Conservation (phyloP, 2,888 invertebrate genomes). For the Strigamia crassipes region DNA sequence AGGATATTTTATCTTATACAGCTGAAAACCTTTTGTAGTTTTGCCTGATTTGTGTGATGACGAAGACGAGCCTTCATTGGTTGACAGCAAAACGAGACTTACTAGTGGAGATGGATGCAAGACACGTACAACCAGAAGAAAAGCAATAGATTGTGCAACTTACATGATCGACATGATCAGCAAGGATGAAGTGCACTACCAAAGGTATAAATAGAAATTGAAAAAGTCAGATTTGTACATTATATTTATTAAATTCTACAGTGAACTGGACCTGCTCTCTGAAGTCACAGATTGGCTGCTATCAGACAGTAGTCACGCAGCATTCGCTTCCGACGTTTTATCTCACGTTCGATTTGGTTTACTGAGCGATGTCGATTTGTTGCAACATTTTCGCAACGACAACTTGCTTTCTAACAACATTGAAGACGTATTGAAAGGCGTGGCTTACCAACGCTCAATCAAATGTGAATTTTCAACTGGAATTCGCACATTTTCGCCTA, state of each 20-base stretch:
- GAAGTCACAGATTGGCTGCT: background rate
- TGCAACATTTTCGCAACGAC: background rate
- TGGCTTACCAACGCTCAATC: background rate
- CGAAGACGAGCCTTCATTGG: background rate
- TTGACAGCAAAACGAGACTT: background rate
- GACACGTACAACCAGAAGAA: background rate
- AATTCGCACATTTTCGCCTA: background rate
- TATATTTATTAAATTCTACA: too few species aligned
- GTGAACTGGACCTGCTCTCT: background rate
- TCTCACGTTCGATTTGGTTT: background rate
- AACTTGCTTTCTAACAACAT: background rate
- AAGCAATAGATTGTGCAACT: background rate
- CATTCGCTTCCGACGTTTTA: background rate
- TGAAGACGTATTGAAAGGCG: background rate
- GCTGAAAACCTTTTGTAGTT: background rate
- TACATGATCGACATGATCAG: background rate
- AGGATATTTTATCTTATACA: too few species aligned
- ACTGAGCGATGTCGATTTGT: background rate
- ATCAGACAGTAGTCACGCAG: background rate
- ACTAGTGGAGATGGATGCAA: background rate
- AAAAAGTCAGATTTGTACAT: too few species aligned
- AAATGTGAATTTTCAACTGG: background rate
- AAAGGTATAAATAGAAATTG: too few species aligned
- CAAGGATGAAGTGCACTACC: background rate
- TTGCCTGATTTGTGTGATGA: background rate